Evolutionary conservation across 2,113 vertebrate genomes (phyloP).

Genomic region (Condylura cristata): DNA sequence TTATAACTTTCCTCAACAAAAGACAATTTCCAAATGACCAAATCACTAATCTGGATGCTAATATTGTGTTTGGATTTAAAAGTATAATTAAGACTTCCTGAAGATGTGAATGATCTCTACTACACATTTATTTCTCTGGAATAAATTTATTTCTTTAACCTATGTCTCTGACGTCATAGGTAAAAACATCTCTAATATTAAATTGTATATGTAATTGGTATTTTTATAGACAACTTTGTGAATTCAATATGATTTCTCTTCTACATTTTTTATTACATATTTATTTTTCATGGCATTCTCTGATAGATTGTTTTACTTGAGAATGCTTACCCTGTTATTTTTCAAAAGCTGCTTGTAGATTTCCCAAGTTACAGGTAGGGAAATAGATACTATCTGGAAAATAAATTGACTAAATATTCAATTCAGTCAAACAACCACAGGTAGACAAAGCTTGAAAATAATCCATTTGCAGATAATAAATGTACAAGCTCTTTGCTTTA

Average conservation of each 20-base stretch:
- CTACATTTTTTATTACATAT: neutral
- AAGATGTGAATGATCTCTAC: neutral
- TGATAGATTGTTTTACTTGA: neutral
- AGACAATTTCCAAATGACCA: neutral
- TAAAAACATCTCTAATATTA: neutral
- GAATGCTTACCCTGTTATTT: constrained; percentile 32
- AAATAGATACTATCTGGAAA: constrained; percentile 48
- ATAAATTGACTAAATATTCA: constrained; percentile 40
- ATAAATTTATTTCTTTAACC: too few species aligned
- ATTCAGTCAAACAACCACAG: constrained; percentile 8
- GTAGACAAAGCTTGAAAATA: neutral
- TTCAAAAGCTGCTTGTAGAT: constrained; percentile 33
- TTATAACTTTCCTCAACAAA: neutral
- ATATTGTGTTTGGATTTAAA: neutral
- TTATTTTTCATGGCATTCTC: neutral
- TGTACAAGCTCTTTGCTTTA: neutral
- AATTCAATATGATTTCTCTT: neutral
- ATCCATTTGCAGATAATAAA: constrained; percentile 23
- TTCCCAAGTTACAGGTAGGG: constrained; percentile 24
- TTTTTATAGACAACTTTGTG: neutral
- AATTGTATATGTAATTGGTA: neutral
- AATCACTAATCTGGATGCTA: neutral
- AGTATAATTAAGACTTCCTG: neutral
- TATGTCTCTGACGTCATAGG: neutral
- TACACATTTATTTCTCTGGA: neutral